phyloP scores from a whole-genome alignment of 1,140 invertebrate genomes.

The Ips nitidus region DNA sequence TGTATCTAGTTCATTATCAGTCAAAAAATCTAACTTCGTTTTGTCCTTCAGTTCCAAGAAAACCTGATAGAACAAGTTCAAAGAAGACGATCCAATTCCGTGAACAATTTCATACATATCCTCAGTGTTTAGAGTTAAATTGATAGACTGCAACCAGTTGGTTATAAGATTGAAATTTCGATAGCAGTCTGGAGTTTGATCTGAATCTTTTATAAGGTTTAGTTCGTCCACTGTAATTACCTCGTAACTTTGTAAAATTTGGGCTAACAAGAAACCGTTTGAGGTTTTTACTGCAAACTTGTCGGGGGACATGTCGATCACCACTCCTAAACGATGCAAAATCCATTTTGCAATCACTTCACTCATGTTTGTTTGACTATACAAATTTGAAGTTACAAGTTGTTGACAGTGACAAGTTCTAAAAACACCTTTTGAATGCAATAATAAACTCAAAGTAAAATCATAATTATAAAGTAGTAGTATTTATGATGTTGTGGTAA shows the following conservation, averaged over 20 bases:
- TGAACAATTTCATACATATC: slow-evolving; percentile 56
- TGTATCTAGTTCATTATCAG: slow-evolving; percentile 27
- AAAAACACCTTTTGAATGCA: too few species aligned
- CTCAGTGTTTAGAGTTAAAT: slow-evolving; percentile 54
- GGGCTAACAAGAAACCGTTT: slow-evolving; percentile 52
- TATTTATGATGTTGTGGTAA: too few species aligned
- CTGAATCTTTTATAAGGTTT: slow-evolving; percentile 45
- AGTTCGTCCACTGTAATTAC: slow-evolving; percentile 52
- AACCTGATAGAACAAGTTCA: slow-evolving; percentile 61
- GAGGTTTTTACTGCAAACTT: slow-evolving; percentile 48
- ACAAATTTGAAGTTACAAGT: too few species aligned
- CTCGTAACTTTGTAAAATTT: slow-evolving; percentile 53
- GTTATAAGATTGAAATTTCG: slow-evolving; percentile 56
- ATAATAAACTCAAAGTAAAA: too few species aligned
- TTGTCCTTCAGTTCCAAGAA: slow-evolving; percentile 61
- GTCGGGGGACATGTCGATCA: slow-evolving; percentile 39
- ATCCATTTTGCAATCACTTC: slow-evolving; percentile 46
- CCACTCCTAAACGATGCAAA: slow-evolving; percentile 40
- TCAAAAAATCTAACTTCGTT: slow-evolving; percentile 40
- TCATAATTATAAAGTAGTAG: too few species aligned
- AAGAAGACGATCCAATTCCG: slow-evolving; percentile 54
- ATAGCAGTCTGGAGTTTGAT: slow-evolving; percentile 52
- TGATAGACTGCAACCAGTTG: slow-evolving; percentile 56
- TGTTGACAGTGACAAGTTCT: too few species aligned
- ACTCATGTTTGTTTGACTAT: slow-evolving; percentile 30